Evolutionary conservation across 2,113 vertebrate species (phyloP), one percentile per base, ranked within the genome.

Genomic region (Eublepharis macularius): DNA sequence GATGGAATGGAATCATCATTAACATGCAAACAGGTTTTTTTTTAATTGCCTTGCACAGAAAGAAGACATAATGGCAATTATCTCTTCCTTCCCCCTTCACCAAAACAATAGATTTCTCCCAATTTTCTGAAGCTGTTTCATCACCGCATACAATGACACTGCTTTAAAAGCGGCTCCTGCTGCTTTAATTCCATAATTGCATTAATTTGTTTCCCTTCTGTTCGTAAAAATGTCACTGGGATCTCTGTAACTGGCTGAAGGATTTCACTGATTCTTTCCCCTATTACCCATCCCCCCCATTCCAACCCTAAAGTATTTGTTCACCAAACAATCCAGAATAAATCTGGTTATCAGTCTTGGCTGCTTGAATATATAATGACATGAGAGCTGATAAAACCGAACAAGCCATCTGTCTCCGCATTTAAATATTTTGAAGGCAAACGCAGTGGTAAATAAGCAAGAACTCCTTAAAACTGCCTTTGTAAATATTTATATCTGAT

Each of bases 401-500:
- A 92, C 80, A 90, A 94, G 85, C 91, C 93, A 95, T 94, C 95
- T 94, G 91, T 92, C 91, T 93, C 82, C 92, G 83, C 51, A 93
- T 92, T 92, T 94, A 93, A 93, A 93, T 88, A 86, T 94, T 91
- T 94, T 94, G 92, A 95, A 94, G 89, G 75, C 91, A 94, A 94
- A 92, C 83, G 93, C 45, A 86, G 92, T 91, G 92, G 81, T 86
- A 92, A 83, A 88, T 86, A 88, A 89, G 39, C 60, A 91, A 88
- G 89, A 87, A 91, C 29, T 89, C 83, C 47, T 83, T 92, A 89
- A 94, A 90, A 87, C 88, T 86, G 70, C 91, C 90, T 95, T 89
- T 87, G 83, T 94, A 94, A 94, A 93, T 95, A 92, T 93, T 94
- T 93, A 90, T 92, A 91, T 92, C 87, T 87, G 80, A 80, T 90